Base-by-base conservation (phyloP, 2,797 vertebrate genomes). In the Botia almorhae region DNA sequence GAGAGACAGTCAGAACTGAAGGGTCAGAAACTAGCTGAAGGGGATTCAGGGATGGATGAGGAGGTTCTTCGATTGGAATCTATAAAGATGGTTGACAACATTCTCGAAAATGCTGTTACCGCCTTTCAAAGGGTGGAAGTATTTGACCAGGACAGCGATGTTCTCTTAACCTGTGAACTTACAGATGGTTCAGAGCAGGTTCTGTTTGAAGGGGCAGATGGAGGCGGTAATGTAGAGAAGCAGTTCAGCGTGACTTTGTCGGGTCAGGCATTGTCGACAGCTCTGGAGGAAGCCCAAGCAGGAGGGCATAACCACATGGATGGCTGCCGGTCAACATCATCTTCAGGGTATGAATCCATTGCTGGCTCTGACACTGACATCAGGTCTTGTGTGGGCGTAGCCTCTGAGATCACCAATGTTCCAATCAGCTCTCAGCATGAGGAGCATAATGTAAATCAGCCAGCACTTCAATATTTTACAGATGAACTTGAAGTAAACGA, bases 301-400 rank as follows among this genome's bases (percentile, higher is more conserved):
- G 71, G 81, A 3, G 56, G 69, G 67, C 81, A 67, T 46, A 50
- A 39, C 33, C 81, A 74, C 21, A 26, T 33, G 36, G 89, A 89
- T 17, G 77, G 82, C 36, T 83, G 55, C 58, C 81, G 83, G 46
- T 88, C 89, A 2, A 83, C 86, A 2, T 82, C 82, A 0, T 88
- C 85, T 36, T 90, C 85, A 50, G 85, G 88, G 60, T 89, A 87
- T 1, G 87, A 88, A 80, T 90, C 89, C 58, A 87, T 90, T 12
- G 83, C 85, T 26, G 87, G 87, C 58, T 90, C 86, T 1, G 89
- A 89, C 81, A 86, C 80, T 5, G 88, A 90, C 73, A 90, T 87
- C 29, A 83, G 85, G 73, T 84, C 69, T 60, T 82, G 82, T 36
- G 71, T 78, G 58, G 81, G 78, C 12, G 36, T 83, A 48, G 81